Evolutionary conservation across 2,113 vertebrate genomes (phyloP).

Genomic region (Nematolebias whitei): DNA sequence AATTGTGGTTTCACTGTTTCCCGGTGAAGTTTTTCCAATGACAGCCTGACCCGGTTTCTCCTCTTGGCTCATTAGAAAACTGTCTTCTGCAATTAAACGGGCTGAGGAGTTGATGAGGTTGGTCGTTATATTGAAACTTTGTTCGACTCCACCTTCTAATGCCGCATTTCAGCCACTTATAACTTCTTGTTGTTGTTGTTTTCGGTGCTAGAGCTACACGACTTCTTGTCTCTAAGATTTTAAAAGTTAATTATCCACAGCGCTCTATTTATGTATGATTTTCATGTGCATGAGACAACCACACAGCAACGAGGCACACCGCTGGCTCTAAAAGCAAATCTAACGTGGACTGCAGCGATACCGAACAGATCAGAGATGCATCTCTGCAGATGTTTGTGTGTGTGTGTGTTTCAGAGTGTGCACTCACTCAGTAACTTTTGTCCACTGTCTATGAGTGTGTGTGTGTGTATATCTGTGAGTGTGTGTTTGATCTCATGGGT

Average conservation of each 20-base stretch:
- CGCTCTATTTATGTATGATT: not conserved
- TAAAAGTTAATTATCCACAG: slow-evolving; percentile 24
- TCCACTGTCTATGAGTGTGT: too few relatives aligned
- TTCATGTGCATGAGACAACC: slow-evolving; percentile 14
- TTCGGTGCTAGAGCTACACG: not conserved
- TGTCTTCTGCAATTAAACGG: slow-evolving; percentile 47
- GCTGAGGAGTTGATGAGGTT: slow-evolving; percentile 26
- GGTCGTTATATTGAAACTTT: slow-evolving; percentile 15
- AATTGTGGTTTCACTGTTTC: slow-evolving; percentile 22
- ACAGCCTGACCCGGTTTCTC: slow-evolving; percentile 32
- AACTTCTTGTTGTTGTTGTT: slow-evolving; percentile 24
- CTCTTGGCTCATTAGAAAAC: slow-evolving; percentile 51
- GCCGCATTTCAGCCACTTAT: slow-evolving; percentile 20
- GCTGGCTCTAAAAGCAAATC: slow-evolving; percentile 42
- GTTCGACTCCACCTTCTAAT: slow-evolving; percentile 23
- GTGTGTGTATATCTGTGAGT: too few relatives aligned
- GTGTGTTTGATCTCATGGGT: slow-evolving; percentile 1
- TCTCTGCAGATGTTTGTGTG: not conserved
- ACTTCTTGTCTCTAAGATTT: slow-evolving; percentile 8
- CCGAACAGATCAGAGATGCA: slow-evolving; percentile 27
- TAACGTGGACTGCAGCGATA: slow-evolving; percentile 44
- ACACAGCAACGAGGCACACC: slow-evolving; percentile 18
- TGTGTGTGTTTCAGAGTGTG: not conserved
- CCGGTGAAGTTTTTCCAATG: slow-evolving; percentile 27
- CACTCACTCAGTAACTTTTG: not conserved